Conservation (phyloP, 2,888 invertebrate genomes). For the Poecilus cupreus region DNA sequence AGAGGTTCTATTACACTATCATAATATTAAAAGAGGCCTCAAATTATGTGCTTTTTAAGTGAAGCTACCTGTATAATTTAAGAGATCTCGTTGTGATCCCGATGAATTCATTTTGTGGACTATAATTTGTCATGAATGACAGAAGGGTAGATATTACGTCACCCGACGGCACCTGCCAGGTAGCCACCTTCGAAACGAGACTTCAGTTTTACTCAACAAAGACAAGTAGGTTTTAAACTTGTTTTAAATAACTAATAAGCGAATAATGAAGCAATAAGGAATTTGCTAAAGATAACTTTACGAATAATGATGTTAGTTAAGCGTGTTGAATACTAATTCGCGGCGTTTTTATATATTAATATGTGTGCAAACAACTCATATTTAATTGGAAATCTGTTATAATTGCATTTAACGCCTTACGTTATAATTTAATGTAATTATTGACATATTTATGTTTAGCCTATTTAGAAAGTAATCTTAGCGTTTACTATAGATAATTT, state of each 20-base stretch:
- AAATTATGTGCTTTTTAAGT: conserved; percentile 46
- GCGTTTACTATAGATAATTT: conserved; percentile 16
- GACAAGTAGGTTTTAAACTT: neutral
- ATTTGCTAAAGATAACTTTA: neutral
- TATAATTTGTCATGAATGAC: conserved; percentile 59
- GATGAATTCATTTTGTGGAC: conserved; percentile 44
- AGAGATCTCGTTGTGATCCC: conserved; percentile 34
- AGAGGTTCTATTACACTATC: conserved; percentile 19
- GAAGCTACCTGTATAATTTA: conserved; percentile 56
- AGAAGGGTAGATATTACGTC: conserved; percentile 42
- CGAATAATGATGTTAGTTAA: conserved; percentile 1
- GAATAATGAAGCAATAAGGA: conserved; percentile 8
- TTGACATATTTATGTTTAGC: conserved; percentile 18
- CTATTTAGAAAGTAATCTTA: conserved; percentile 34
- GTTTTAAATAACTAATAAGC: neutral
- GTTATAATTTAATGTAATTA: conserved; percentile 11
- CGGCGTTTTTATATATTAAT: conserved; percentile 24
- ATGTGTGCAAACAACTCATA: neutral
- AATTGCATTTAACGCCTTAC: conserved; percentile 12
- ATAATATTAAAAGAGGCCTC: conserved; percentile 39
- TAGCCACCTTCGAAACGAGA: neutral
- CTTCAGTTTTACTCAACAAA: neutral
- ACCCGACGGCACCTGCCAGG: conserved; percentile 62
- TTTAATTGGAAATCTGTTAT: conserved; percentile 22
- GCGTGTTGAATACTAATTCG: neutral